Evolutionary conservation across 2,888 invertebrate species (phyloP).

Genomic region (Stenodema calcarata): DNA sequence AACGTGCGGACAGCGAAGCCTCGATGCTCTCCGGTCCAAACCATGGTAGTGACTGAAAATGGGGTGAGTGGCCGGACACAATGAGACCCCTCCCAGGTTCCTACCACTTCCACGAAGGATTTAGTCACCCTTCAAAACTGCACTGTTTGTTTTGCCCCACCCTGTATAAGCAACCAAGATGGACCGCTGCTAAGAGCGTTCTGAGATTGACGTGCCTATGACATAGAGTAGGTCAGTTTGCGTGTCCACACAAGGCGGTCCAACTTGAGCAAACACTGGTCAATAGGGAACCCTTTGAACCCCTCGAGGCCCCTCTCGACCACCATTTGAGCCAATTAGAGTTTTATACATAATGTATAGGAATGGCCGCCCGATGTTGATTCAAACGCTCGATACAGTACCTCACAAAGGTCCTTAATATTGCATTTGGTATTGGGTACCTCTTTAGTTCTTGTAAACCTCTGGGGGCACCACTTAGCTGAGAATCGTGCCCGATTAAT

Average conservation of each 20-base stretch:
- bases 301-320: background rate
- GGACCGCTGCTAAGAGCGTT: background rate
- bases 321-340: background rate
- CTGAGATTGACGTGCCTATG: background rate
- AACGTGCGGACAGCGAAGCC: too few relatives aligned
- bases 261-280: background rate
- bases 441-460: background rate
- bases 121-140: too few relatives aligned
- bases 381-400: background rate
- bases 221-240: background rate
- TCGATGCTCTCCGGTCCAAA: too few relatives aligned
- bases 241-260: background rate
- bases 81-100: too few relatives aligned
- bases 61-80: too few relatives aligned
- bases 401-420: background rate
- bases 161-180: background rate
- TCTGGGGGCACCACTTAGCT: background rate
- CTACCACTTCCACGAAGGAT: too few relatives aligned
- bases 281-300: background rate
- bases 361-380: conserved; percentile 9
- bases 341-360: conserved; percentile 26
- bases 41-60: too few relatives aligned
- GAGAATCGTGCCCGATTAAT: background rate
- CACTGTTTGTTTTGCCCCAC: too few relatives aligned
- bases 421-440: background rate